These are phyloP conservation scores for Zeuzera pyrina DNA, from an alignment of 2,888 invertebrate species.

Conservation along the genomic window DNA sequence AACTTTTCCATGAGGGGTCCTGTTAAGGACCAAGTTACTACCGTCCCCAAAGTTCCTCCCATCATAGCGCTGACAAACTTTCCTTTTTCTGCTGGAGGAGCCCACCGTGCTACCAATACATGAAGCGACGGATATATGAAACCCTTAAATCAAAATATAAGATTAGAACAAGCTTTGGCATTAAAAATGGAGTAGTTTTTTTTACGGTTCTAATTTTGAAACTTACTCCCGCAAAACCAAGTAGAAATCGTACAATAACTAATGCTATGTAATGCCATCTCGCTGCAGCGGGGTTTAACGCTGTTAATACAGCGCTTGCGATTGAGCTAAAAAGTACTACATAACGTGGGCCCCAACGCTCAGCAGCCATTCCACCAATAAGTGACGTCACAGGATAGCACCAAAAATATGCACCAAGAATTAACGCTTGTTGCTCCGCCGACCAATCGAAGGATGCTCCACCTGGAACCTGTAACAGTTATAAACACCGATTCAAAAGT, in stretches of 20 bases:
- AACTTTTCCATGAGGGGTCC: constrained; percentile 75
- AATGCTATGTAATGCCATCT: constrained; percentile 68
- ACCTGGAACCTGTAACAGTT: constrained; percentile 22
- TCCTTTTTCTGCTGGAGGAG: constrained; percentile 82
- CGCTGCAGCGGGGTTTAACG: constrained; percentile 75
- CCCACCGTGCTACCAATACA: constrained; percentile 79
- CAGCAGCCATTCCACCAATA: constrained; percentile 77
- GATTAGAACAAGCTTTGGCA: not conserved
- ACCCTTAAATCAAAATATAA: constrained; percentile 45
- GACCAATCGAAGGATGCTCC: constrained; percentile 69
- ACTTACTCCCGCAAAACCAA: constrained; percentile 77
- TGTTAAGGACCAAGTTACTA: constrained; percentile 78
- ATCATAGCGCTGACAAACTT: constrained; percentile 81
- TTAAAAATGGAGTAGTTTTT: not conserved
- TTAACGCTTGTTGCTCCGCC: constrained; percentile 73
- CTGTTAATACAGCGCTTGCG: constrained; percentile 69
- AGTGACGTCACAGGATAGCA: constrained; percentile 78
- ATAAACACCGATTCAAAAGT: no score
- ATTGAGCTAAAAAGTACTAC: constrained; percentile 70
- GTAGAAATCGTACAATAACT: constrained; percentile 70
- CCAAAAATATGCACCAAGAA: constrained; percentile 80
- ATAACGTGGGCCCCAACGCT: constrained; percentile 75
- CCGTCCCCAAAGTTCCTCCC: constrained; percentile 82
- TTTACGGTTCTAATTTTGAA: no score
- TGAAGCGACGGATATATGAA: constrained; percentile 77